Percentiles rank a stretch among this genome's conserved stretches.
Conservation (phyloP, 2,113 vertebrate species). For the Formicarius rufipectus region DNA sequence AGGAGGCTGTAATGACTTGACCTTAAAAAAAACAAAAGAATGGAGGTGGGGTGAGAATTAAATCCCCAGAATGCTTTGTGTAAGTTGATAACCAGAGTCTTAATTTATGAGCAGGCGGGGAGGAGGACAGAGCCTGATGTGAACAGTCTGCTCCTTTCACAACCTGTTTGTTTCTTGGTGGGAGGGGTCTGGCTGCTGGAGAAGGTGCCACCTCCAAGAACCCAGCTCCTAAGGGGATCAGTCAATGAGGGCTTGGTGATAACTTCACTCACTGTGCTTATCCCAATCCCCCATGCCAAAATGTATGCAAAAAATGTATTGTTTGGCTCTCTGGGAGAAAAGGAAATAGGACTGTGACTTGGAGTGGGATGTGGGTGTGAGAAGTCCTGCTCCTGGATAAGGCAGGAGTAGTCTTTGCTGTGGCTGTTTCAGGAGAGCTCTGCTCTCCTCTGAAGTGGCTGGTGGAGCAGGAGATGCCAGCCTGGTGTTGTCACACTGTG, state of each 20-base stretch:
- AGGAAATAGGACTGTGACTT: not conserved
- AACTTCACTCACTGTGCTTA: not conserved
- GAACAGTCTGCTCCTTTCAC: not conserved
- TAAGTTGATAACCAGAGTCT: not conserved
- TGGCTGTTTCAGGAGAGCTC: not conserved
- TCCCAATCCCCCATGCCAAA: not conserved
- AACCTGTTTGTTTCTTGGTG: not conserved
- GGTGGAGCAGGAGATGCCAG: not conserved
- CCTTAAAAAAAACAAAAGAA: not conserved
- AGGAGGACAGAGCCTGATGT: not conserved
- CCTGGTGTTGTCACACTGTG: not conserved
- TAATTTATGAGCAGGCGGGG: not conserved
- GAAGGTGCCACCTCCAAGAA: not conserved
- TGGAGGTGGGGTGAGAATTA: fast-evolving
- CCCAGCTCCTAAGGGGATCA: not conserved
- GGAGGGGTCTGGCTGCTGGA: not conserved
- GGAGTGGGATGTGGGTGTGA: not conserved
- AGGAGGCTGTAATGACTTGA: not conserved
- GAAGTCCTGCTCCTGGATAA: not conserved
- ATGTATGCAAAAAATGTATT: not conserved
- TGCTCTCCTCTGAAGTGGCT: not conserved
- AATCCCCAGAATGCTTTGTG: not conserved
- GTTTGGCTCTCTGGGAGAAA: not conserved
- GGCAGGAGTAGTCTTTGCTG: not conserved
- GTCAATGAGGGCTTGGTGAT: not conserved